Evolutionary conservation across 2,113 vertebrate genomes (phyloP), one percentile per base, ranked within the genome.

Genomic region (Dunckerocampus dactyliophorus): DNA sequence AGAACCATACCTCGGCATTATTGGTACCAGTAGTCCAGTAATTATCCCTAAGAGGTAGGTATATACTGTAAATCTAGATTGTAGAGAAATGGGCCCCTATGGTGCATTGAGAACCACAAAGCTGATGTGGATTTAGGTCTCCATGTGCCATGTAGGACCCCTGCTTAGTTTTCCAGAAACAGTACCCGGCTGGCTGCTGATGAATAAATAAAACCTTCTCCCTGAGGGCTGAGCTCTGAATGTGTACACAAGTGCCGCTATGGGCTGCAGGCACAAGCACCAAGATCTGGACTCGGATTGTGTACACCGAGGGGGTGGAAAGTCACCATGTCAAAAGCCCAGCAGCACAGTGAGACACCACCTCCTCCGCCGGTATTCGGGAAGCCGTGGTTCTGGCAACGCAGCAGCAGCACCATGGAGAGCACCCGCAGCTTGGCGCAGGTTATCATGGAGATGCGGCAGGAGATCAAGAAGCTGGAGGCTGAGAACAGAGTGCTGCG

Each of bases 201-300:
- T 96, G 60, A 96, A 94, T 99, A 92, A 96, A 94, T 99, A 92
- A 98, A 91, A 90, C 84, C 98, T 95, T 71, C 77, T 58, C 10
- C 59, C 58, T 72, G 74, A 86, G 89, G 81, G 59, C 13, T 43
- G 39, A 43, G 11, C 39, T 14, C 11, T 4, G 80, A 69, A 71
- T 81, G 78, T 63, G 79, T 84, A 85, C 85, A 88, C 12, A 4
- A 43, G 39, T 4, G 91, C 92, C 92, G 8, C 53, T n/a, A 91
- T 88, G 91, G 49, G 85, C 87, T 79, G 87, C 67, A 88, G 87
- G 89, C 77, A 81, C 57, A 61, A 39, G 53, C 24, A 69, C 56
- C 24, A 69, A 58, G 85, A 87, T 87, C 84, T 72, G 65, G 76
- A 62, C 84, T 77, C 76, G 81, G 77, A 63, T 86, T 89, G 82